Conservation (phyloP, 2,888 invertebrate species). For the Phortica magna region DNA sequence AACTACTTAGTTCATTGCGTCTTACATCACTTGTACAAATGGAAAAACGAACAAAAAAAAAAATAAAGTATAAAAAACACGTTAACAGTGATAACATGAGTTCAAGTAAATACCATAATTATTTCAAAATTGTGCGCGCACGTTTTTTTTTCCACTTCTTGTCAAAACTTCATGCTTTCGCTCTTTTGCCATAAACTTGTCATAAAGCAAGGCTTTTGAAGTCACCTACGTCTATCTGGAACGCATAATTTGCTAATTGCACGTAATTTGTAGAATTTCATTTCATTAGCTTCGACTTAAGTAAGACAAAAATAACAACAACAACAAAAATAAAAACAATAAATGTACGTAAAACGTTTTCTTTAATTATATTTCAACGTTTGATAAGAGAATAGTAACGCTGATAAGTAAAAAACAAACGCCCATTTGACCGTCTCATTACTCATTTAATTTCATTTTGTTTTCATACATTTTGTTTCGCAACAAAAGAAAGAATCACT, state of each 20-base stretch:
- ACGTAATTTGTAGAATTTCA: slow-evolving; percentile 43
- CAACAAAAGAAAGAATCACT: background rate
- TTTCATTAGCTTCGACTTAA: background rate
- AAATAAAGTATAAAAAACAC: background rate
- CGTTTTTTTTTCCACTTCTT: slow-evolving; percentile 44
- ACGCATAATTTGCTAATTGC: slow-evolving; percentile 55
- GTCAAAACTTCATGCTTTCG: background rate
- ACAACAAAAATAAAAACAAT: background rate
- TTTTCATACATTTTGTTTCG: background rate
- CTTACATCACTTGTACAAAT: too few relatives aligned
- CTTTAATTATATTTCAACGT: background rate
- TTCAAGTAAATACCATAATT: slow-evolving; percentile 31
- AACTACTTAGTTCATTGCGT: too few relatives aligned
- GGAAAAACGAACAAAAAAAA: slow-evolving; percentile 42
- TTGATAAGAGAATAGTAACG: background rate
- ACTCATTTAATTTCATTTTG: too few relatives aligned
- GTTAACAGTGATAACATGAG: slow-evolving; percentile 41
- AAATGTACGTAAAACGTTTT: background rate
- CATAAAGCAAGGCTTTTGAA: slow-evolving; percentile 15
- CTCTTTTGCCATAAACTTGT: slow-evolving; percentile 9
- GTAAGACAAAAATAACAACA: background rate
- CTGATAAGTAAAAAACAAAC: too few relatives aligned
- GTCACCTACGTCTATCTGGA: slow-evolving; percentile 23
- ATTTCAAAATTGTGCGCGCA: slow-evolving; percentile 29
- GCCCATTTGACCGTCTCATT: too few relatives aligned